Evolutionary conservation across 2,888 invertebrate genomes (phyloP).

Genomic region (Clanis bilineata): DNA sequence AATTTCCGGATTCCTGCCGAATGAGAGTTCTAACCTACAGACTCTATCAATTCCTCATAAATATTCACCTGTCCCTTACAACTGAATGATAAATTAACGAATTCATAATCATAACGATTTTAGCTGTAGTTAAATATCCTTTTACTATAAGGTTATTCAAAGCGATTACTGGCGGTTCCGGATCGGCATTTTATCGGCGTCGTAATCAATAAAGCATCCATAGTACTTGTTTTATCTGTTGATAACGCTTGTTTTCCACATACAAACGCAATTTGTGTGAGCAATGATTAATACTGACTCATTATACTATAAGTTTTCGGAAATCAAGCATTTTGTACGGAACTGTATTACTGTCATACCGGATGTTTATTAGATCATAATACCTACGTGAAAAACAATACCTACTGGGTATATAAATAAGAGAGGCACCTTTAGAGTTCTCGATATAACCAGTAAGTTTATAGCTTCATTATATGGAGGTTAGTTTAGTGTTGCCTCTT

Average conservation of each 20-base stretch:
- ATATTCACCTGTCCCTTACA: too few species aligned
- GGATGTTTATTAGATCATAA: neutral
- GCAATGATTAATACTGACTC: constrained; percentile 10
- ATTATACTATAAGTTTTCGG: constrained; percentile 1
- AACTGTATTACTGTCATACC: neutral
- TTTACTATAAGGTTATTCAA: neutral
- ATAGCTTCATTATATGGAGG: too few species aligned
- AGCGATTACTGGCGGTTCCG: neutral
- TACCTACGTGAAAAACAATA: too few species aligned
- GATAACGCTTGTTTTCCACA: constrained; percentile 41
- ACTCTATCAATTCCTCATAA: too few species aligned
- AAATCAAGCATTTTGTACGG: constrained; percentile 1
- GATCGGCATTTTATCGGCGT: constrained; percentile 13
- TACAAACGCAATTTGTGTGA: constrained; percentile 23
- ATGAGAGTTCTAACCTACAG: too few species aligned
- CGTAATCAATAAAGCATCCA: constrained; percentile 18
- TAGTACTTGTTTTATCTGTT: constrained; percentile 34
- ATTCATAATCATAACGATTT: too few species aligned
- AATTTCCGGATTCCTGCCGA: too few species aligned
- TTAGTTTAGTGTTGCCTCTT: too few species aligned
- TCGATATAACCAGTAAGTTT: too few species aligned
- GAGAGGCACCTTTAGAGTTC: too few species aligned
- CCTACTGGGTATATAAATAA: too few species aligned
- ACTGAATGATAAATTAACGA: too few species aligned
- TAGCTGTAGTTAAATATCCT: neutral